phyloP scores from a whole-genome alignment of 2,113 vertebrate genomes.

The Oceanites oceanicus region DNA sequence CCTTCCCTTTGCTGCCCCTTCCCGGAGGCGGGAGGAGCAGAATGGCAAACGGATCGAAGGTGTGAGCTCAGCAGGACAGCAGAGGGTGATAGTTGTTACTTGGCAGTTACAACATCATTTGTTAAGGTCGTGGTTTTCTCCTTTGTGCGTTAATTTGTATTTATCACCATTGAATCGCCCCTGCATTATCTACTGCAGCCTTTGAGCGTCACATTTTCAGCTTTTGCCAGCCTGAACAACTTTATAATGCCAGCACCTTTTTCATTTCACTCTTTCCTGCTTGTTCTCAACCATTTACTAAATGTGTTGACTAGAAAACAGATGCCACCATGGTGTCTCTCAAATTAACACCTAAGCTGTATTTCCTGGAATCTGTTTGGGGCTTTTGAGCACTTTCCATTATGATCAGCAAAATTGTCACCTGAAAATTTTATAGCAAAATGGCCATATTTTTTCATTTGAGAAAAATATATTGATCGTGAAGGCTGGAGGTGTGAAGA shows the following conservation, averaged over 20 bases:
- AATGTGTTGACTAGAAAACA: not conserved
- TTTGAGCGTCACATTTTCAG: not conserved
- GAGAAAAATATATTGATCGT: not conserved
- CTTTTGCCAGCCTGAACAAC: not conserved
- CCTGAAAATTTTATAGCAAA: not conserved
- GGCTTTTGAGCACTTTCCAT: not conserved
- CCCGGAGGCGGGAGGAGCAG: not conserved
- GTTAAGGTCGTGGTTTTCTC: not conserved
- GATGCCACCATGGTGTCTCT: not conserved
- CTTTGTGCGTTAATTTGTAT: not conserved
- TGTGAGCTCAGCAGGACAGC: not conserved
- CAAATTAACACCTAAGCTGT: not conserved
- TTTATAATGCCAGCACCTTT: not conserved
- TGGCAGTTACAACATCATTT: too few species aligned
- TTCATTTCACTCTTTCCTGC: not conserved
- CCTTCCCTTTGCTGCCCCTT: not conserved
- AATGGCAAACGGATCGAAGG: rapidly evolving
- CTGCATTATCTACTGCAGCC: not conserved
- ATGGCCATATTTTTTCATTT: not conserved
- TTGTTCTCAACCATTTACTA: not conserved
- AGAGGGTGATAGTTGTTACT: not conserved
- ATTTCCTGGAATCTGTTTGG: not conserved
- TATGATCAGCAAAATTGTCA: not conserved
- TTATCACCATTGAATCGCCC: not conserved
- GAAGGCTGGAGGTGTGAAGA: not conserved